Evolutionary conservation across 1,140 invertebrate genomes (phyloP).

Genomic region (Drosophila pachea): DNA sequence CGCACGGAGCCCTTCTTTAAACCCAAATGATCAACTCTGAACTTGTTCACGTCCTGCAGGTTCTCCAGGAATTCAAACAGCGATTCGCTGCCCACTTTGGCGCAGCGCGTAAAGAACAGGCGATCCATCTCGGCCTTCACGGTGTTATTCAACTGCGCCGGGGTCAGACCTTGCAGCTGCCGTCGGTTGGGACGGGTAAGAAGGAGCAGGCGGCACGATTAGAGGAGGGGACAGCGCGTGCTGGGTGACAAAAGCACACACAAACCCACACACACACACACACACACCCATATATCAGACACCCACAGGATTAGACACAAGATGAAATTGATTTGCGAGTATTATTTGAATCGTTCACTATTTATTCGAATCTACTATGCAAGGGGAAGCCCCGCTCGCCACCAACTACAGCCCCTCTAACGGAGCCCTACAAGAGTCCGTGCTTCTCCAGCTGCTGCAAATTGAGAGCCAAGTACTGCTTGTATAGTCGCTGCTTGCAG

Average conservation of each 20-base stretch:
- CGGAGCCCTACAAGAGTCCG: constrained; percentile 52
- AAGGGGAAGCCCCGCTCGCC: not conserved
- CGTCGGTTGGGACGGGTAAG: constrained; percentile 1
- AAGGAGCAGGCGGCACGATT: constrained; percentile 19
- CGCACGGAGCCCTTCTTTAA: constrained; percentile 31
- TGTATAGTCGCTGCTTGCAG: constrained; percentile 90
- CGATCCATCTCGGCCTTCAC: constrained; percentile 81
- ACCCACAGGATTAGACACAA: constrained; percentile 32
- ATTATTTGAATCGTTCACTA: not conserved
- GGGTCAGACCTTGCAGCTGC: constrained; percentile 50
- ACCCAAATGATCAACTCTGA: constrained; percentile 51
- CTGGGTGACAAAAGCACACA: too few species aligned
- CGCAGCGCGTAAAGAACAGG: constrained; percentile 91
- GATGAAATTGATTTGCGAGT: constrained; percentile 8
- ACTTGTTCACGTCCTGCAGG: constrained; percentile 66
- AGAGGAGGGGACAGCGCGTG: too few species aligned
- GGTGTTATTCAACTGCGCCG: constrained; percentile 55
- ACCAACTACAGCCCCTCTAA: not conserved
- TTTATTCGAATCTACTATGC: too few species aligned
- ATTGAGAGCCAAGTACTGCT: constrained; percentile 87
- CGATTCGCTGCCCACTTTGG: constrained; percentile 93
- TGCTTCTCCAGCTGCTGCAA: constrained; percentile 68
- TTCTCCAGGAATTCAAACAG: constrained; percentile 90
- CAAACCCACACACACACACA: constrained; percentile 25
- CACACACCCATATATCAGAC: constrained; percentile 18